Percentiles rank a stretch among this genome's conserved stretches.
These are phyloP conservation scores for Acropternis orthonyx DNA, from an alignment of 2,797 vertebrate species.

Conservation along the genomic window DNA sequence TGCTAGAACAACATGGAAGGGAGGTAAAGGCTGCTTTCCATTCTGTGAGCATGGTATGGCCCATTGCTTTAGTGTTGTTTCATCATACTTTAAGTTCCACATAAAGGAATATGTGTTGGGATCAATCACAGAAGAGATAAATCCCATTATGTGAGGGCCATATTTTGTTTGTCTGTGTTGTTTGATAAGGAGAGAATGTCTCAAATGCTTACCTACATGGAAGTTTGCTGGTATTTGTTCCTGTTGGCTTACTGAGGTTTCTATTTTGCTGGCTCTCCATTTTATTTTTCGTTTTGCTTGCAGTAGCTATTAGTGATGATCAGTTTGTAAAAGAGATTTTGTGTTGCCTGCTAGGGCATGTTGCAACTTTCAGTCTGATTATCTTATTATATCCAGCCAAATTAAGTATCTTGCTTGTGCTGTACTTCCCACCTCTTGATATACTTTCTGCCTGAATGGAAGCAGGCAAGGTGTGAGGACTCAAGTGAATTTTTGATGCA, in stretches of 20 bases:
- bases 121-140: not conserved
- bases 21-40: not conserved
- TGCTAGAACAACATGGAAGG: not conserved
- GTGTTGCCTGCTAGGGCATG: not conserved
- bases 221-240: not conserved
- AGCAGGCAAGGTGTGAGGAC: not conserved
- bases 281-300: not conserved
- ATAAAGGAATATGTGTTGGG: not conserved
- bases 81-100: not conserved
- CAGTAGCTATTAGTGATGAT: not conserved
- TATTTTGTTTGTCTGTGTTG: not conserved
- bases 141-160: not conserved
- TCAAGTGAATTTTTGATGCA: not conserved
- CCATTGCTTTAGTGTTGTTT: accelerated
- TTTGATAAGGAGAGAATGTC: not conserved
- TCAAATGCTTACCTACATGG: not conserved
- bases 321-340: slow-evolving; percentile 7
- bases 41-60: not conserved
- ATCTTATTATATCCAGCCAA: not conserved
- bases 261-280: not conserved
- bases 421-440: not conserved
- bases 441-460: not conserved
- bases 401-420: not conserved
- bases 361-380: not conserved
- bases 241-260: not conserved